Conservation (phyloP, 2,113 vertebrate genomes). For the Sinocyclocheilus maitianheensis region DNA sequence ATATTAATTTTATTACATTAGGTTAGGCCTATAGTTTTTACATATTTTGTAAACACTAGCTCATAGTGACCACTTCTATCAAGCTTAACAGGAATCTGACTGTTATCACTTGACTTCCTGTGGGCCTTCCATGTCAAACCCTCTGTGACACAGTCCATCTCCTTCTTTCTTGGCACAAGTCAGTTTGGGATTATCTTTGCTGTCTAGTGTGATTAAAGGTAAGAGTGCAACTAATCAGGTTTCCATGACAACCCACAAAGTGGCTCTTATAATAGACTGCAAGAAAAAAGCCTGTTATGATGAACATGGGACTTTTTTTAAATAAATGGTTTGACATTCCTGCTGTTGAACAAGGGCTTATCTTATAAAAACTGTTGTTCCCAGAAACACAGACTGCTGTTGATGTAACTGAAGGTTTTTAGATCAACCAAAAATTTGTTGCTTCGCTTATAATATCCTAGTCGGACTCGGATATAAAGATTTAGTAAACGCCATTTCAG, state of each 20-base stretch:
- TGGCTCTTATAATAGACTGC: neutral
- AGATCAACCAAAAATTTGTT: neutral
- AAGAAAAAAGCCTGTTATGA: neutral
- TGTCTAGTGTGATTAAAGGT: conserved; percentile 64
- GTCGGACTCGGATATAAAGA: neutral
- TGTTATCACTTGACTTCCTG: neutral
- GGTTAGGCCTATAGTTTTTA: no score
- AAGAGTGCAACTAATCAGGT: conserved; percentile 41
- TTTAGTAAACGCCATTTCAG: neutral
- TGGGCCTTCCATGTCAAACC: neutral
- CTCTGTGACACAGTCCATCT: conserved; percentile 37
- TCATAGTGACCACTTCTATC: neutral
- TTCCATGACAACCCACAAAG: neutral
- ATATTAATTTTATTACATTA: no score
- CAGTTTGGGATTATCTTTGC: conserved; percentile 64
- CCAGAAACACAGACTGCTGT: no score
- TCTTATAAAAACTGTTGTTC: neutral
- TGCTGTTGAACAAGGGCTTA: neutral
- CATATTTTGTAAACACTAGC: neutral
- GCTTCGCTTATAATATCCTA: neutral
- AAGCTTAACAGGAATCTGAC: neutral
- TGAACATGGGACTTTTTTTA: neutral
- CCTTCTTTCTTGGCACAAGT: conserved; percentile 19
- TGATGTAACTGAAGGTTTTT: conserved; percentile 1
- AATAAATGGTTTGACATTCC: neutral